Evolutionary conservation across 2,113 vertebrate genomes (phyloP).

Genomic region (Myanophis thanlyinensis): DNA sequence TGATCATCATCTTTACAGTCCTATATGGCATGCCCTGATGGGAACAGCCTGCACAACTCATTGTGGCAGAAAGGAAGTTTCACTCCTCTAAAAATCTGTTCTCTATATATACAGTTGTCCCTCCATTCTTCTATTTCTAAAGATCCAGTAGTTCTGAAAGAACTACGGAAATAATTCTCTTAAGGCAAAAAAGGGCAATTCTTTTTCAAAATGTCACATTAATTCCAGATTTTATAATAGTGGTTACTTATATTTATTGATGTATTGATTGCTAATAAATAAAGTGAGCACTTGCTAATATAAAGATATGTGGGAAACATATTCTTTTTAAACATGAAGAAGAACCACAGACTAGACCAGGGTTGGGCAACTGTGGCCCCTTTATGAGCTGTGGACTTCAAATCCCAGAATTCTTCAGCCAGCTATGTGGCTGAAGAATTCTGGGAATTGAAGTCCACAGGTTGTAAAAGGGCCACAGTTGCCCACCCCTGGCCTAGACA

Average conservation of each 20-base stretch:
- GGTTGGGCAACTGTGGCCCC: no score
- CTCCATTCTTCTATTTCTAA: background rate
- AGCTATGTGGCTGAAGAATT: no score
- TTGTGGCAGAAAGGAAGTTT: background rate
- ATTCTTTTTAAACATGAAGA: background rate
- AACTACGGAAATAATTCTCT: background rate
- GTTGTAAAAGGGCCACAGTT: no score
- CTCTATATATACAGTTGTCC: background rate
- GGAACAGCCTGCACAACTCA: background rate
- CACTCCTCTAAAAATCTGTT: background rate
- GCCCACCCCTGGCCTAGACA: no score
- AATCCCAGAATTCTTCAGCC: no score
- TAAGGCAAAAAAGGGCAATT: background rate
- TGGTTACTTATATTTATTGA: background rate
- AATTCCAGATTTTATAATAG: background rate
- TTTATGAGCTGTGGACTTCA: no score
- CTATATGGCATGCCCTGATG: background rate
- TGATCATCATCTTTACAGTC: background rate
- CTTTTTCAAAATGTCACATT: background rate
- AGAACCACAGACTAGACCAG: background rate
- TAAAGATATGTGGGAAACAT: background rate
- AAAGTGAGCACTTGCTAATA: background rate
- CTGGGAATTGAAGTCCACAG: no score
- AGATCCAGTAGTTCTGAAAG: background rate
- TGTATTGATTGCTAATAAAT: background rate